phyloP scores from a whole-genome alignment of 37 sponge, comb jelly and placozoan genomes.

The Aplysina aerophoba region DNA sequence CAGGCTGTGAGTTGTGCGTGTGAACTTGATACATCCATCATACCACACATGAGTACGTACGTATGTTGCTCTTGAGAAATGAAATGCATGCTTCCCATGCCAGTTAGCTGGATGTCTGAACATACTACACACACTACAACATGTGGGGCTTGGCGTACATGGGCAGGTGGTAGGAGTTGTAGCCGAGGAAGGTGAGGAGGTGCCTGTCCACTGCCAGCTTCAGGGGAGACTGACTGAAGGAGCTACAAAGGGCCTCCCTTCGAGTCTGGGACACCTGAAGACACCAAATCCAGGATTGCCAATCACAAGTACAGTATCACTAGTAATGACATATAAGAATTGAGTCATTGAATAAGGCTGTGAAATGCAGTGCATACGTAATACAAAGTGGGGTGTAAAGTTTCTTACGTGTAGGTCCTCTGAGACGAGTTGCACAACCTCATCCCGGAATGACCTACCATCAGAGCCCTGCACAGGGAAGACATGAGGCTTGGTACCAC shows the following conservation, averaged over 20 bases:
- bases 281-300: too few relatives aligned
- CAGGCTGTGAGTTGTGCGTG: too few relatives aligned
- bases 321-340: too few relatives aligned
- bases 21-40: too few relatives aligned
- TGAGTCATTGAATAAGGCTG: too few relatives aligned
- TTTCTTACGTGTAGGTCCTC: slow-evolving; percentile 7
- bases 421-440: not conserved
- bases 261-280: slow-evolving; percentile 1
- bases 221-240: slow-evolving; percentile 37
- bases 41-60: too few relatives aligned
- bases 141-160: slow-evolving; percentile 84
- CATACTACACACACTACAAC: slow-evolving; percentile 28
- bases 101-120: not conserved
- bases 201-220: slow-evolving; percentile 38
- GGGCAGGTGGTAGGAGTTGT: slow-evolving; percentile 92
- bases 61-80: too few relatives aligned
- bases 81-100: too few relatives aligned
- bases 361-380: too few relatives aligned
- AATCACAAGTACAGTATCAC: too few relatives aligned
- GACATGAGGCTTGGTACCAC: too few relatives aligned
- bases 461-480: not conserved
- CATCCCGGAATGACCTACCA: slow-evolving; percentile 20
- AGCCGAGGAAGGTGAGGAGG: slow-evolving; percentile 66
- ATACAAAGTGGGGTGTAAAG: too few relatives aligned
- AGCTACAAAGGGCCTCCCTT: not conserved